A percentile compares a stretch with the other conserved stretches of the same genome.
These are phyloP conservation scores for Cricetomys ansorgei DNA, from an alignment of 2,113 vertebrate species.

Conservation along the genomic window DNA sequence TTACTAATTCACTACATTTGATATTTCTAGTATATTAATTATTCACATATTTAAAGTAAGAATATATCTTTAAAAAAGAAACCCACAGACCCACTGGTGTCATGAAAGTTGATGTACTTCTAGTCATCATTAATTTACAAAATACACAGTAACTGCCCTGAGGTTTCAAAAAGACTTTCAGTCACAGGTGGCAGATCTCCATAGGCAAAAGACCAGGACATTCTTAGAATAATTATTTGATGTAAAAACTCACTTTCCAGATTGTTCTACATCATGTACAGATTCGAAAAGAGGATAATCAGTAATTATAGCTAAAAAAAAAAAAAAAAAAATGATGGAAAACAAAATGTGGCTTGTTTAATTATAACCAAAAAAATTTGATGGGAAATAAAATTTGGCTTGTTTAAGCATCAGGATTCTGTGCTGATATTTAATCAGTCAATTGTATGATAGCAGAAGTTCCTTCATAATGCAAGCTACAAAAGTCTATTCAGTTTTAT, in stretches of 20 bases:
- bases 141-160: background rate
- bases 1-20: background rate
- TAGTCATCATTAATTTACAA: background rate
- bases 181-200: background rate
- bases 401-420: conserved; percentile 51
- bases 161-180: background rate
- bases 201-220: conserved; percentile 1
- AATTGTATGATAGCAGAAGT: conserved; percentile 68
- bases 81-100: background rate
- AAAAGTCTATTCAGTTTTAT: conserved; percentile 83
- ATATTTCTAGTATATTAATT: background rate
- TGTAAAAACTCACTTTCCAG: conserved; percentile 7
- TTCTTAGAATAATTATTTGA: background rate
- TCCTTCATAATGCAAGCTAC: conserved; percentile 75
- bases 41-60: background rate
- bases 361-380: conserved; percentile 37
- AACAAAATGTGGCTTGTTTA: conserved; percentile 62
- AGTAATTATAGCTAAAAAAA: conserved; percentile 3
- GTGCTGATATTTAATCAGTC: conserved; percentile 67
- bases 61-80: background rate
- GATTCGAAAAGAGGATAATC: conserved; percentile 25
- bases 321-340: too few relatives aligned
- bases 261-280: background rate
- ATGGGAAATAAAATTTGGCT: conserved; percentile 60
- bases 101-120: background rate